phyloP scores from a whole-genome alignment of 2,888 invertebrate genomes.

The Lepidonotus clava region DNA sequence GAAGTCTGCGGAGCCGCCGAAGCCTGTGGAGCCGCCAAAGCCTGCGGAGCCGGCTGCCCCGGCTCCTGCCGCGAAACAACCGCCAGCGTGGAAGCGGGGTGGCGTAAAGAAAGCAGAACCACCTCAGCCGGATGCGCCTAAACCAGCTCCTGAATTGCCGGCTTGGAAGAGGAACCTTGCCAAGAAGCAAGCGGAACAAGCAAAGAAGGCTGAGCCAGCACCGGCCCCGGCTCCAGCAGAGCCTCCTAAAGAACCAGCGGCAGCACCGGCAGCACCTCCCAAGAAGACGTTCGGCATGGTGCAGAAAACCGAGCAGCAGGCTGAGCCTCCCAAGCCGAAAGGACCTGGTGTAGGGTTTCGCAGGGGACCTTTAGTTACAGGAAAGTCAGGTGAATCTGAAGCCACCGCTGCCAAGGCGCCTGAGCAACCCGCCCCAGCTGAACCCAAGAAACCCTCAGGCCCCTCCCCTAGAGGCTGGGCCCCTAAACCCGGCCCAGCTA shows the following conservation, averaged over 20 bases:
- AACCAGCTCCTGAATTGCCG: not conserved
- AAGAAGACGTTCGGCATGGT: not conserved
- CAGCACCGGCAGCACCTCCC: not conserved
- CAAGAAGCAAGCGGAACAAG: too few relatives aligned
- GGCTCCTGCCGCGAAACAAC: too few relatives aligned
- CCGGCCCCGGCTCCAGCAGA: not conserved
- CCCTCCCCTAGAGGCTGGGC: not conserved
- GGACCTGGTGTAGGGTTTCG: slow-evolving; percentile 52
- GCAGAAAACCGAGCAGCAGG: not conserved
- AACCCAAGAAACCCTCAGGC: not conserved
- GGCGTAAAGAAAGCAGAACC: not conserved
- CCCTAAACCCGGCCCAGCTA: not conserved
- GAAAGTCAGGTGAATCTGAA: not conserved
- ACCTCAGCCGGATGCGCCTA: not conserved
- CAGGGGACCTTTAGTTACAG: slow-evolving; percentile 38
- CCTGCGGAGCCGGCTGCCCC: not conserved
- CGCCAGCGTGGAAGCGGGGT: too few relatives aligned
- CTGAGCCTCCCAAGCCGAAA: not conserved
- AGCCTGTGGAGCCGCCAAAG: not conserved
- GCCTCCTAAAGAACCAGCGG: not conserved
- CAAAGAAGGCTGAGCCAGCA: not conserved
- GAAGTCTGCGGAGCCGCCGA: not conserved
- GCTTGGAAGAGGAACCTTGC: not conserved
- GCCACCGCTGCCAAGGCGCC: not conserved
- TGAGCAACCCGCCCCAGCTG: not conserved